Evolutionary conservation across 1,140 invertebrate genomes (phyloP).

Genomic region (Pygmarrhopalites habei): DNA sequence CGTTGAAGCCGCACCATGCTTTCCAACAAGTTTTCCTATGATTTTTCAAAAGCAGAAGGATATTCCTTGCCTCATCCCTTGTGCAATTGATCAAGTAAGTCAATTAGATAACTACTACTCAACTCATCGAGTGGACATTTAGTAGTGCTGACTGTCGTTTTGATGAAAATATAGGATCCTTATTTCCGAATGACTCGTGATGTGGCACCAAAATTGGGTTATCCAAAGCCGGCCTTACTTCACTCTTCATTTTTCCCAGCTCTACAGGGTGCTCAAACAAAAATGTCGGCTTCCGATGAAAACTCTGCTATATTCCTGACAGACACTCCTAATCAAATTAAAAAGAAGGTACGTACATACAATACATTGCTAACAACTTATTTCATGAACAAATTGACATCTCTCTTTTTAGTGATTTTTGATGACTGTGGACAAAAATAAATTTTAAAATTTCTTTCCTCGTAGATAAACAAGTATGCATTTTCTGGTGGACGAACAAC

Average conservation of each 20-base stretch:
- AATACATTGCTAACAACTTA: background rate
- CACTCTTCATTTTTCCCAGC: slow-evolving; percentile 95
- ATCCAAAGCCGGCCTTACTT: slow-evolving; percentile 85
- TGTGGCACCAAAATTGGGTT: slow-evolving; percentile 81
- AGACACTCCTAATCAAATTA: slow-evolving; percentile 93
- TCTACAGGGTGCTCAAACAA: slow-evolving; percentile 89
- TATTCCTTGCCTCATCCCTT: slow-evolving; percentile 89
- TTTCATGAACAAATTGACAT: background rate
- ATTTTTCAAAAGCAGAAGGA: slow-evolving; percentile 78
- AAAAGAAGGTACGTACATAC: slow-evolving; percentile 67
- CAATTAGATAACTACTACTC: no score
- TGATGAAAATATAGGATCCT: slow-evolving; percentile 61
- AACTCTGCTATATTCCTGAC: slow-evolving; percentile 92
- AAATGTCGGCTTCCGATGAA: slow-evolving; percentile 94
- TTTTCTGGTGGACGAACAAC: slow-evolving; percentile 94
- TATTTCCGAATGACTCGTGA: slow-evolving; percentile 98
- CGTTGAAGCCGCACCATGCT: slow-evolving; percentile 89
- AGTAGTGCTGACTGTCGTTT: no score
- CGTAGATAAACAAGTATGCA: slow-evolving; percentile 97
- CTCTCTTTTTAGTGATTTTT: no score
- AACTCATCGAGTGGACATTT: no score
- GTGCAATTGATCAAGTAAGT: slow-evolving; percentile 90
- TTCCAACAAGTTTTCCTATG: slow-evolving; percentile 90
- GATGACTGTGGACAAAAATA: no score
- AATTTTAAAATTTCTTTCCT: no score